Base-by-base conservation (phyloP, 1,140 invertebrate species). In the Sinonovacula constricta region DNA sequence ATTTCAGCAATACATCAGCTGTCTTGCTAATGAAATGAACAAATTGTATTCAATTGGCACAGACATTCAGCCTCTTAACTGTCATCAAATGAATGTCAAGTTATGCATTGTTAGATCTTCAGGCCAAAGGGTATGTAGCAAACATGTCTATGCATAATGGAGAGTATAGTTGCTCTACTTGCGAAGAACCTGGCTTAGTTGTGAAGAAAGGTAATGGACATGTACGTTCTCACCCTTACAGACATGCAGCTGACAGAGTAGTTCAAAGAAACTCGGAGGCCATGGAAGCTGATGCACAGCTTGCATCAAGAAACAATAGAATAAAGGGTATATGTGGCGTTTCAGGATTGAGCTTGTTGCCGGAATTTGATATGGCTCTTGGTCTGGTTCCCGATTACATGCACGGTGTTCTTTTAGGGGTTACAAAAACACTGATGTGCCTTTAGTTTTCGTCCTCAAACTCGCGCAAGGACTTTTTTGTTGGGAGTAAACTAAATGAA, bases 1-100 rank as follows among this genome's bases (percentile, higher is more conserved):
- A 45, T 69, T 79, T 56, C 26, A 71, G 36, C 67, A 56, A 57
- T 76, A 65, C 51, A 65, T 60, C 15, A 24, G 33, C 15, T 33
- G 24, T 7, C 22, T 75, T 30, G 49, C 56, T 34, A 51, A 54
- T 22, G 71, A 75, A 24, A 4, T 75, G 15, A n/a, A 62, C 15
- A 30, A 74, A 28, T 30, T 74, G 18, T 34, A 63, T n/a, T 53
- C 18, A 24, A 24, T 34, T 54, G 57, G 71, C 24, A 18, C 53
- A n/a, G 26, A 14, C 14, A 34, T 33, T 33, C 14, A 18, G 0
- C 7, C 26, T 33, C 18, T 18, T 18, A 53, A 60, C 30, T 57
- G 22, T 57, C 10, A 15, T 22, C 5, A 45, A 33, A 31, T 63
- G 2, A 22, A 14, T 18, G 28, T 59, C 15, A 71, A 60, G 45